Conservation (phyloP, 2,113 vertebrate genomes). For the Indicator indicator region DNA sequence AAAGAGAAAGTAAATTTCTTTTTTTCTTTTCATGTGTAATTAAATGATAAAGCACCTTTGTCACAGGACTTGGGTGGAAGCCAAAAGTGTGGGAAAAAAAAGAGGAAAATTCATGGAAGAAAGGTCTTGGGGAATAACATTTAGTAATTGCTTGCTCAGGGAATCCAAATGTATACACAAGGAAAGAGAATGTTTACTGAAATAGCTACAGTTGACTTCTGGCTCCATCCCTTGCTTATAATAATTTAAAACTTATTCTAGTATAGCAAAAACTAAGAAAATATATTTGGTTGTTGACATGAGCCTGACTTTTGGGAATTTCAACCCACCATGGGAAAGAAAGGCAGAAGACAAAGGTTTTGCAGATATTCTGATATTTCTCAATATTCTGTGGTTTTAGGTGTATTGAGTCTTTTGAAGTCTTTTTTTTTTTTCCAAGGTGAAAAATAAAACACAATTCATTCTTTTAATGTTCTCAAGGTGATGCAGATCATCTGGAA, state of each 20-base stretch:
- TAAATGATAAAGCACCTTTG: not conserved
- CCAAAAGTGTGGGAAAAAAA: not conserved
- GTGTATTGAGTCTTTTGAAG: not conserved
- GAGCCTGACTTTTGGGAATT: not conserved
- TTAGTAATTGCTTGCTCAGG: not conserved
- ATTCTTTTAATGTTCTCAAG: conserved; percentile 47
- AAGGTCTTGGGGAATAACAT: not conserved
- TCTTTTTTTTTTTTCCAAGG: not conserved
- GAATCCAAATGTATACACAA: not conserved
- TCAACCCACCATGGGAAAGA: not conserved
- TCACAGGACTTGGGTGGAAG: not conserved
- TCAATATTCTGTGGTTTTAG: not conserved
- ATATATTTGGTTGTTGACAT: not conserved
- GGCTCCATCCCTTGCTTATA: not conserved
- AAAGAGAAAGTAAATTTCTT: not conserved
- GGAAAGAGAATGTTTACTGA: not conserved
- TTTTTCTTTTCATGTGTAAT: not conserved
- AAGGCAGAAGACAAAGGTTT: not conserved
- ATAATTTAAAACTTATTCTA: not conserved
- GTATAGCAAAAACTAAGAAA: not conserved
- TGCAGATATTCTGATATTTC: not conserved
- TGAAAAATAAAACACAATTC: not conserved
- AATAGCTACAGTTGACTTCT: not conserved
- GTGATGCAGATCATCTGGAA: conserved; percentile 14
- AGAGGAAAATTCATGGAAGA: not conserved